Evolutionary conservation across 2,888 invertebrate genomes (phyloP).

Genomic region (Microctonus brassicae): DNA sequence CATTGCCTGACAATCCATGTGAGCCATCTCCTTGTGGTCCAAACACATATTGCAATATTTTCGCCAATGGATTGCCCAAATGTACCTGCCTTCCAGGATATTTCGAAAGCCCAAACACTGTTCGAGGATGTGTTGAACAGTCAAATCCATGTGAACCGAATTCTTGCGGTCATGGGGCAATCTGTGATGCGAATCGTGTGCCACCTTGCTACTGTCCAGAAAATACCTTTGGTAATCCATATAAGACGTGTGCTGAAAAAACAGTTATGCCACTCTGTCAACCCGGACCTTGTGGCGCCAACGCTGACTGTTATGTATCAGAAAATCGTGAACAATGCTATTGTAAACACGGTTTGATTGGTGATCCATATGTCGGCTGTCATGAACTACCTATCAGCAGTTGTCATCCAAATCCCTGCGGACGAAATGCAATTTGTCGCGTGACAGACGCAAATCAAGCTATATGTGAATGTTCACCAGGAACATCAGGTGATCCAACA

Average conservation of each 20-base stretch:
- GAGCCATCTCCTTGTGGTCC: slow-evolving; percentile 90
- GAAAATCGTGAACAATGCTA: slow-evolving; percentile 88
- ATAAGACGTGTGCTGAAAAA: slow-evolving; percentile 77
- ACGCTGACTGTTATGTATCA: slow-evolving; percentile 87
- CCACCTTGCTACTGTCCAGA: slow-evolving; percentile 91
- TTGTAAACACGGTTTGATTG: slow-evolving; percentile 81
- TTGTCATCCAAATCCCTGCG: slow-evolving; percentile 86
- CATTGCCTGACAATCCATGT: slow-evolving; percentile 83
- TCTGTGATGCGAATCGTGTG: slow-evolving; percentile 82
- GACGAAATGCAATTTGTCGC: slow-evolving; percentile 81
- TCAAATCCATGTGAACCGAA: slow-evolving; percentile 87
- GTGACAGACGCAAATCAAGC: slow-evolving; percentile 79
- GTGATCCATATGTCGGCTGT: slow-evolving; percentile 86
- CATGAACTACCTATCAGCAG: slow-evolving; percentile 77
- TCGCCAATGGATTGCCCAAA: slow-evolving; percentile 85
- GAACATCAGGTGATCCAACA: slow-evolving; percentile 83
- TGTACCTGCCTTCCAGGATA: slow-evolving; percentile 88
- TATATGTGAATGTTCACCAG: slow-evolving; percentile 81
- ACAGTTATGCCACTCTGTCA: slow-evolving; percentile 77
- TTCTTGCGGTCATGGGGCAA: slow-evolving; percentile 83
- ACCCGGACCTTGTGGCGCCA: slow-evolving; percentile 86
- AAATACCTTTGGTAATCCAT: slow-evolving; percentile 86
- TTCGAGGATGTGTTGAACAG: slow-evolving; percentile 85
- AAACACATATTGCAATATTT: slow-evolving; percentile 85
- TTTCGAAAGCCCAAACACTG: slow-evolving; percentile 89